phyloP scores from a whole-genome alignment of 2,888 invertebrate species.

The Melikaiella ostensackeni region DNA sequence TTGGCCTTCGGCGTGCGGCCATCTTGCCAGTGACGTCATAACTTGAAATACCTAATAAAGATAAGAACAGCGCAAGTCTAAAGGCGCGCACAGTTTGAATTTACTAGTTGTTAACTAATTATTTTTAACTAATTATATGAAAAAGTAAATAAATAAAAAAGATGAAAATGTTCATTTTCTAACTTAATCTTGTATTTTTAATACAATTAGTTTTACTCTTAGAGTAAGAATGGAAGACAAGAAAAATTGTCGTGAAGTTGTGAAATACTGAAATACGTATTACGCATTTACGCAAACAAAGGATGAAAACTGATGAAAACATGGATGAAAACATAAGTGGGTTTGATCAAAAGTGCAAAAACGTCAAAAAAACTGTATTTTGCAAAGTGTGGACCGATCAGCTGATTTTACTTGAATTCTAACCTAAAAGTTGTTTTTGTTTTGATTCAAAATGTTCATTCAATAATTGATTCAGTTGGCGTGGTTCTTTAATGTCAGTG shows the following conservation, averaged over 20 bases:
- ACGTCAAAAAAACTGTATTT: not conserved
- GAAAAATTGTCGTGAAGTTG: not conserved
- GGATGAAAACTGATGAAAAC: too few relatives aligned
- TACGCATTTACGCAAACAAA: not conserved
- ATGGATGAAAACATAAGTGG: too few relatives aligned
- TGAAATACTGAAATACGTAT: not conserved
- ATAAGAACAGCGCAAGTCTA: not conserved
- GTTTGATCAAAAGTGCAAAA: too few relatives aligned
- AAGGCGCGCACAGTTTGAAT: too few relatives aligned
- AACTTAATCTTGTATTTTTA: not conserved
- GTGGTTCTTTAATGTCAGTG: not conserved
- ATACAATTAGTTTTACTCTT: not conserved
- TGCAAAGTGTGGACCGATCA: slow-evolving; percentile 1
- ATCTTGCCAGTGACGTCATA: too few relatives aligned
- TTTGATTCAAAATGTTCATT: not conserved
- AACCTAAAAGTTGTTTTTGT: slow-evolving; percentile 33
- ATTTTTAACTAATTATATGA: not conserved
- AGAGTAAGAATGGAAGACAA: not conserved
- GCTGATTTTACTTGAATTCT: slow-evolving; percentile 4
- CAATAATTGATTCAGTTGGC: not conserved
- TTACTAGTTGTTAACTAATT: too few relatives aligned
- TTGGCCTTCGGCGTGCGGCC: too few relatives aligned
- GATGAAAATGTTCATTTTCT: not conserved
- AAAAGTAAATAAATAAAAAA: not conserved
- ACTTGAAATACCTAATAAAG: too few relatives aligned